Evolutionary conservation across 2,888 invertebrate genomes (phyloP).

Genomic region (Eilema griseolum): DNA sequence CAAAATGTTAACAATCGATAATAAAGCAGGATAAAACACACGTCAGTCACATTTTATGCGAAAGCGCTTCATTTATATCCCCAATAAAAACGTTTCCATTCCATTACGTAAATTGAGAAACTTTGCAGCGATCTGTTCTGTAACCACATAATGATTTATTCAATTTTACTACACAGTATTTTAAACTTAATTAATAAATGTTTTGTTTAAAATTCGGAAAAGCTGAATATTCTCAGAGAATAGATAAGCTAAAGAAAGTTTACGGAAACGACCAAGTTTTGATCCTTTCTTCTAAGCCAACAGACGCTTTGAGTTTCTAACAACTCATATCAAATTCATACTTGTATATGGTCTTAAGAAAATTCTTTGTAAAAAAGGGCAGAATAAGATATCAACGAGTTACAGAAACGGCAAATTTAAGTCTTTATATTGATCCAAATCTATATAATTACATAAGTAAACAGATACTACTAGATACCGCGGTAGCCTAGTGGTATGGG

Average conservation of each 20-base stretch:
- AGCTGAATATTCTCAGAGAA: slow-evolving; percentile 53
- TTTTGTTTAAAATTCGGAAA: slow-evolving; percentile 47
- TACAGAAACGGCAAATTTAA: background rate
- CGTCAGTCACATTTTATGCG: slow-evolving; percentile 5
- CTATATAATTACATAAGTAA: too few species aligned
- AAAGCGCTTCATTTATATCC: slow-evolving; percentile 28
- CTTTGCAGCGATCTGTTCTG: slow-evolving; percentile 42
- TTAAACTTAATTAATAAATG: slow-evolving; percentile 53
- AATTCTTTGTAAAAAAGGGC: slow-evolving; percentile 18
- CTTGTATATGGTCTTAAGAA: slow-evolving; percentile 39
- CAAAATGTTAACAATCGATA: background rate
- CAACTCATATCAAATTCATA: slow-evolving; percentile 60
- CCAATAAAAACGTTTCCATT: slow-evolving; percentile 42
- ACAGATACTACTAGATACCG: too few species aligned
- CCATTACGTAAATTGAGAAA: slow-evolving; percentile 54
- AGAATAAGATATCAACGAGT: background rate
- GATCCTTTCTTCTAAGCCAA: slow-evolving; percentile 65
- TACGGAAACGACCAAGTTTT: slow-evolving; percentile 63
- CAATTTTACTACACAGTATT: slow-evolving; percentile 38
- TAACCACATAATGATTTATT: slow-evolving; percentile 38
- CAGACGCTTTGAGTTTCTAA: slow-evolving; percentile 61
- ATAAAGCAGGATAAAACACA: slow-evolving; percentile 4
- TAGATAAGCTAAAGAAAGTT: slow-evolving; percentile 67
- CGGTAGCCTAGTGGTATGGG: too few species aligned
- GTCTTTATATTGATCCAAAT: too few species aligned